Base-by-base conservation (phyloP, 2,797 vertebrate genomes). In the Spea hammondii region DNA sequence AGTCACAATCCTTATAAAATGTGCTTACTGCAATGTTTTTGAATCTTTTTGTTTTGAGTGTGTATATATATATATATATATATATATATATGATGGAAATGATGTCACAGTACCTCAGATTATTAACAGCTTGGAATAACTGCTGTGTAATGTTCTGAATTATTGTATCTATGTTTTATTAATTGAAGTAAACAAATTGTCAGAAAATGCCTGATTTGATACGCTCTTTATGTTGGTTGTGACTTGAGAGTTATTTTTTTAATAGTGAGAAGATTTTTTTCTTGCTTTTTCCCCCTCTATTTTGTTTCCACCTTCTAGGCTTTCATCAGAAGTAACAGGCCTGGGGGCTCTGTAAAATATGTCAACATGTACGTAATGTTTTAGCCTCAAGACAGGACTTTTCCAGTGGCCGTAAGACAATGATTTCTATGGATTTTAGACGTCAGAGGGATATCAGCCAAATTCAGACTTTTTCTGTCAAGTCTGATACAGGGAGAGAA, bases 281-380 rank as follows among this genome's bases (percentile, higher is more conserved):
- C 71, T 49, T 55, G 66, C 51, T 79, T 60, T 50, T 48, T 0
- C 11, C 74, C 89, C 76, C 67, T 60, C 84, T 59, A 0, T 89
- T 88, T 87, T 89, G 84, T 89, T 92, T 89, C 91, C 88, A 87
- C 87, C 87, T 91, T 91, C 87, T 93, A 92, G 94, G 92, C 92
- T 95, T 88, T 94, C 91, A 86, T 93, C 93, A 93, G 91, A 93
- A 92, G 90, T 94, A 91, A 91, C 92, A 92, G 92, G 92, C 93
- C 91, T 92, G 90, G 92, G 90, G 89, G 89, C 90, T 92, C 93
- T 93, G 89, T 95, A 93, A 92, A 92, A 85, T 90, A 88, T 84
- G 85, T 91, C 89, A 90, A 88, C 90, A 90, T 92, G 89, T 90
- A 88, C 91, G 6, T 91, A 92, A 86, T 87, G 85, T 85, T 88